phyloP scores from a whole-genome alignment of 2,113 vertebrate genomes.

The Pungitius pungitius region DNA sequence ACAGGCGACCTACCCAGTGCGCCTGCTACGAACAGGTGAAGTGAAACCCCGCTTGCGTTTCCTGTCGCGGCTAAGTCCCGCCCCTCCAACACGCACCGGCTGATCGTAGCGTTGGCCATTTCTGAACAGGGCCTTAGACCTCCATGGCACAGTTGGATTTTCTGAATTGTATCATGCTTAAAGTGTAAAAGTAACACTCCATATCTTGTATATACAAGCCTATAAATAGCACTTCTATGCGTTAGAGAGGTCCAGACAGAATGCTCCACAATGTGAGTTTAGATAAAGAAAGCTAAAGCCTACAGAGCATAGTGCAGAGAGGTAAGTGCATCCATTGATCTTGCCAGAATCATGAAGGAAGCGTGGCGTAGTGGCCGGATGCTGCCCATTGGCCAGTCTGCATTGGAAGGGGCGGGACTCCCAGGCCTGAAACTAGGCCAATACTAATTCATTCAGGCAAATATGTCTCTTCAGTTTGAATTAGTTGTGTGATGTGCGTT shows the following conservation, averaged over 20 bases:
- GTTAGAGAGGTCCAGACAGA: neutral
- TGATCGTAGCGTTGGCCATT: neutral
- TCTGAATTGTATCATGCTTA: neutral
- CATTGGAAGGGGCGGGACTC: neutral
- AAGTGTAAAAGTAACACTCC: neutral
- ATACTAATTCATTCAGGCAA: neutral
- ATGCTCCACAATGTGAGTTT: neutral
- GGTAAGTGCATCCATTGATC: too few species aligned
- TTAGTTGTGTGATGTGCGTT: neutral
- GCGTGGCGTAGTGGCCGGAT: neutral
- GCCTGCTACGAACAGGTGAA: constrained; percentile 85
- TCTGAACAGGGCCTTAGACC: neutral
- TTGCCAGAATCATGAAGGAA: too few species aligned
- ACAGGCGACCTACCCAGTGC: constrained; percentile 85
- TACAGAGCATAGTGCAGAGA: neutral
- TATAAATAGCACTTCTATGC: too few species aligned
- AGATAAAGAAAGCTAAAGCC: neutral
- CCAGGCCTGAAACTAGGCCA: neutral
- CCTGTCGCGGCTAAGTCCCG: neutral
- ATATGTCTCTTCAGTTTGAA: neutral
- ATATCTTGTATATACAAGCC: neutral
- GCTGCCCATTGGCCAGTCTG: neutral
- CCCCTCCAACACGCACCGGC: neutral
- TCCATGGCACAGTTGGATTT: neutral
- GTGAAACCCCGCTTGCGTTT: neutral